A percentile compares a stretch with the other conserved stretches of the same genome.
phyloP scores from a whole-genome alignment of 2,888 invertebrate genomes.

The Dicyrtoma fusca region DNA sequence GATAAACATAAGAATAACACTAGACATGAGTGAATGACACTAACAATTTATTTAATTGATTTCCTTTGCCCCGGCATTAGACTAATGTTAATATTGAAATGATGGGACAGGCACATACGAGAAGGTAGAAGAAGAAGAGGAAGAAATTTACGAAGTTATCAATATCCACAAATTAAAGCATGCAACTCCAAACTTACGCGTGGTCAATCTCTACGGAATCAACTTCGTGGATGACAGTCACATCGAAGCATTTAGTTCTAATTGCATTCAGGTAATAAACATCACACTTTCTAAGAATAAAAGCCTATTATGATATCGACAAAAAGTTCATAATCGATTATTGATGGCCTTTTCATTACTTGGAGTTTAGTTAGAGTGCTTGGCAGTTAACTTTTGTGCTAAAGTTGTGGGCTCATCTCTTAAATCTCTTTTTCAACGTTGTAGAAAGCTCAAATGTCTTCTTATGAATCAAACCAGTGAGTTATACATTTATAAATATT shows the following conservation, averaged over 20 bases:
- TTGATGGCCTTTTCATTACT: not conserved
- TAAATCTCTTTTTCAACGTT: slow-evolving; percentile 90
- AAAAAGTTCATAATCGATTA: not conserved
- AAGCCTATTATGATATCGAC: not conserved
- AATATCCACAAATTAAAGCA: slow-evolving; percentile 98
- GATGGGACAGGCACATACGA: slow-evolving; percentile 96
- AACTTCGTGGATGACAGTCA: slow-evolving; percentile 98
- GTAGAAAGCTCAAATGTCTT: slow-evolving; percentile 85
- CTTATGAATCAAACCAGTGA: slow-evolving; percentile 96
- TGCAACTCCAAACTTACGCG: slow-evolving; percentile 94
- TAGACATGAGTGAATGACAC: no score
- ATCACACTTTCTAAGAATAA: not conserved
- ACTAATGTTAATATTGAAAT: no score
- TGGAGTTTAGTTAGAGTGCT: slow-evolving; percentile 78
- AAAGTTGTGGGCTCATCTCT: slow-evolving; percentile 96
- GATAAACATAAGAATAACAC: no score
- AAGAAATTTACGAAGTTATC: slow-evolving; percentile 98
- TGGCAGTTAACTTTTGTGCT: slow-evolving; percentile 95
- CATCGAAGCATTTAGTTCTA: slow-evolving; percentile 95
- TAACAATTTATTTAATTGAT: no score
- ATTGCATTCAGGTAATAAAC: slow-evolving; percentile 78
- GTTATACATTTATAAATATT: slow-evolving; percentile 47
- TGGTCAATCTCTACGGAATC: slow-evolving; percentile 98
- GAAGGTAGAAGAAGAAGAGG: slow-evolving; percentile 97
- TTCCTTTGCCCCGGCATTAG: no score